These are phyloP conservation scores for Mellivora capensis DNA, from an alignment of 2,113 vertebrate genomes.

Conservation along the genomic window DNA sequence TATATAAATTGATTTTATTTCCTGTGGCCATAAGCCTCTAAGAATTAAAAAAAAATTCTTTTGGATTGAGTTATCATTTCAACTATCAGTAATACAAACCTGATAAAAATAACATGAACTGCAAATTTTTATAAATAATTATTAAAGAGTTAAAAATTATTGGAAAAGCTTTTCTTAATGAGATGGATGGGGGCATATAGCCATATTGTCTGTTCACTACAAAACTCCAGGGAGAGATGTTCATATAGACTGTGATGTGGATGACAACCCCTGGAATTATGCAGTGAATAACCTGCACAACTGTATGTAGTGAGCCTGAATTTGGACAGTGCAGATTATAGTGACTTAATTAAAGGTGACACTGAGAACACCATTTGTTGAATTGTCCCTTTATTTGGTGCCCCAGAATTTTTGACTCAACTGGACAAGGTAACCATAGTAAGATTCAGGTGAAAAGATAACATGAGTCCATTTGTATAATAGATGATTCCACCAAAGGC, in stretches of 20 bases:
- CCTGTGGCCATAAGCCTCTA: slow-evolving; percentile 21
- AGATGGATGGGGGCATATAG: neutral
- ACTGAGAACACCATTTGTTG: neutral
- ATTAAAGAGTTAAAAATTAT: slow-evolving; percentile 1
- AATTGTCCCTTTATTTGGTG: neutral
- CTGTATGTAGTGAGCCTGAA: neutral
- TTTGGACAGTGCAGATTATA: neutral
- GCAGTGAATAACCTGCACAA: neutral
- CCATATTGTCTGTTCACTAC: neutral
- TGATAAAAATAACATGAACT: slow-evolving; percentile 13
- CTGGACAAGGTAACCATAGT: neutral
- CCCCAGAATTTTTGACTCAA: neutral
- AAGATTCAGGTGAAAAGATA: neutral
- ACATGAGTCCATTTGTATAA: neutral
- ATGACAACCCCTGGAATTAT: neutral
- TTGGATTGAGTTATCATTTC: slow-evolving; percentile 41
- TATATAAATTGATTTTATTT: slow-evolving; percentile 67
- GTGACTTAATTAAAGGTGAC: neutral
- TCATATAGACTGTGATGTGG: neutral
- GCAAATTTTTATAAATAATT: slow-evolving; percentile 4
- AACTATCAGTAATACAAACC: slow-evolving; percentile 29
- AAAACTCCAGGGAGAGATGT: neutral
- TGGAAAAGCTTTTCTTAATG: neutral
- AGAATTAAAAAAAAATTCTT: slow-evolving; percentile 37
- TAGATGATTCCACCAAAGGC: neutral